These are phyloP conservation scores for Cyphomyrus plagiostoma DNA, from an alignment of 2,113 vertebrate species.

Conservation along the genomic window DNA sequence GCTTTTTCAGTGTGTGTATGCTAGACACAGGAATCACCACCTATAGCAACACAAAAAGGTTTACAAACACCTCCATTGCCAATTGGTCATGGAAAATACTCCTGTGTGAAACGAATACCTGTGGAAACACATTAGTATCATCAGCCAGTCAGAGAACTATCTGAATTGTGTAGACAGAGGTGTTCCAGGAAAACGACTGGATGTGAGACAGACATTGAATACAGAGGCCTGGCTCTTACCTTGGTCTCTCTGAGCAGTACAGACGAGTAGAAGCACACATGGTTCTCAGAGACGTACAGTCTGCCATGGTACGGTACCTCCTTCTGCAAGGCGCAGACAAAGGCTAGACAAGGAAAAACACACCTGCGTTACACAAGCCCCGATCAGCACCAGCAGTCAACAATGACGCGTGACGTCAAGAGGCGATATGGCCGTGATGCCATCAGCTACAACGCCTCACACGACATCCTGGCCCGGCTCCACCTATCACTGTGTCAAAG, in stretches of 20 bases:
- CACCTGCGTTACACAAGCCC: neutral
- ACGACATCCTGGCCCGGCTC: neutral
- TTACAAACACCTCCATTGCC: neutral
- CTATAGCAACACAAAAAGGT: conserved; percentile 40
- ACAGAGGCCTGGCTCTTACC: conserved; percentile 45
- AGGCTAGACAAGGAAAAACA: conserved; percentile 47
- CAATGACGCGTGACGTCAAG: conserved; percentile 3
- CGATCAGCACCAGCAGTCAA: neutral
- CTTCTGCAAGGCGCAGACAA: conserved; percentile 75
- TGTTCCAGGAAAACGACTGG: neutral
- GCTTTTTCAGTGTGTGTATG: conserved; percentile 70
- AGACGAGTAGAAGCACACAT: conserved; percentile 73
- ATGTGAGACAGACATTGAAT: neutral
- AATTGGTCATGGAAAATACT: neutral
- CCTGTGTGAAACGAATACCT: neutral
- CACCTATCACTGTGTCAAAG: conserved; percentile 16
- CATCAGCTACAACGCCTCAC: neutral
- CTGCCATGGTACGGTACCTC: conserved; percentile 76
- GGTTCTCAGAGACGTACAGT: conserved; percentile 65
- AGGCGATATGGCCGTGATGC: neutral
- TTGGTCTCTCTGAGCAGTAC: conserved; percentile 73
- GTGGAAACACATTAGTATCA: neutral
- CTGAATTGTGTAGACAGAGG: neutral
- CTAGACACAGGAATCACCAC: conserved; percentile 59
- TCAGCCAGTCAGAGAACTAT: neutral